Evolutionary conservation across 2,888 invertebrate species (phyloP), one percentile per base, ranked within the genome.

Genomic region (Dioctria rufipes): DNA sequence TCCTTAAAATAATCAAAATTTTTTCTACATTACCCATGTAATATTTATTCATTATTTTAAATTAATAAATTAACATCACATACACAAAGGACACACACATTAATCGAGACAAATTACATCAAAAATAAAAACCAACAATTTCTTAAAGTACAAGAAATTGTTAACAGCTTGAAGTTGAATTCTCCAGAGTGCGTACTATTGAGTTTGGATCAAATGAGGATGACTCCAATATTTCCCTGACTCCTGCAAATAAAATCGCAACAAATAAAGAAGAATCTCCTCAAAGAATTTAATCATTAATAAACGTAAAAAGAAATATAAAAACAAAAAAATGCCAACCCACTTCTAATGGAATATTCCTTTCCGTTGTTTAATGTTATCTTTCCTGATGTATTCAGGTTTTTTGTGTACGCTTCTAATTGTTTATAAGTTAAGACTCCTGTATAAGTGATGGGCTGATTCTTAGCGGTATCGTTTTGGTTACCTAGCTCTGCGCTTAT

Each of bases 341-440:
- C 39, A 69, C 69, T 49, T 69, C 54, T 51, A 25, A 69, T 69
- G 4, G 69, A 54, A 43, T 69, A 61, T 60, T 80, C 80, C 43
- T 63, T 79, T n/a, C 80, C 80, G 65, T 78, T 81, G 49, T 67
- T 51, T 11, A 81, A 49, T 25, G 80, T 81, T 8, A 81, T 71
- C 43, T 39, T 80, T 43, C 81, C 81, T 25, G 80, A 58, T n/a
- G 77, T 80, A 49, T 81, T 81, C 13, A 78, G 8, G 43, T 81
- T 80, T 80, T 37, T 80, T 40, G 81, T 78, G 40, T 81, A 81
- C n/a, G 81, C 81, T 63, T 81, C 78, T 40, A 81, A 54, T 46
- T 81, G 81, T 65, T 81, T 81, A 61, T 75, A 81, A 3, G 81
- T 81, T 43, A 81, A 54, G 43, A 71, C 63, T 58, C 81, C 81